Evolutionary conservation across 1,140 invertebrate genomes (phyloP), one percentile per base, ranked within the genome.

Genomic region (Thaumetopoea pityocampa): DNA sequence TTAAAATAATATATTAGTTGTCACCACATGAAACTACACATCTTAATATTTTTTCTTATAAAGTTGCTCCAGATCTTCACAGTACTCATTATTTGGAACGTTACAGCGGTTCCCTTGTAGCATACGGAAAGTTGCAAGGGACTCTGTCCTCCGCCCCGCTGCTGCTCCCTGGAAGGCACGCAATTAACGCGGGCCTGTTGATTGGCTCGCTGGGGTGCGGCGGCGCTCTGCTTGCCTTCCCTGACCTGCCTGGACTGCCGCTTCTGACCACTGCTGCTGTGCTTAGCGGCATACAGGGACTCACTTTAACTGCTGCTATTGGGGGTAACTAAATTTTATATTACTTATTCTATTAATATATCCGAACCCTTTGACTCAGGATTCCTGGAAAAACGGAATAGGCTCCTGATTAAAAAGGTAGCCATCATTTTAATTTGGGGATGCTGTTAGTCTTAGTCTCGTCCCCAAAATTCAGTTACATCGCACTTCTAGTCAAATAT

Each of bases 81-180:
- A 36, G 17, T 37, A 47, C 7, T 29, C 2, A 44, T 23, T 24
- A 17, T 19, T 36, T 40, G n/a, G n/a, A n/a, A 12, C 19, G 44
- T 79, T 80, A 4, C 68, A 95, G 93, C 59, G 95, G 95, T 1
- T 95, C 93, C 0, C 80, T 97, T 20, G 89, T 97, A 22, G 95
- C 95, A n/a, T 97, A 96, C 82, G 95, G 94, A 40, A 97, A 97
- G 87, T 88, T 97, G 3, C 94, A 96, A 85, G 94, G 95, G 7
- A 23, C 94, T 4, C 79, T 97, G 12, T 92, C 90, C 29, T 96
- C 94, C 3, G 88, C 92, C 8, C 93, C 95, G 1, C 77, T 96
- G 1, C 71, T 96, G 7, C 81, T 96, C 19, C 94, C 95, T n/a
- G 95, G 93, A 3, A 86, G 95, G 6, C 93, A 97, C 80, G 86